These are phyloP conservation scores for Sycobia sp. DNA, from an alignment of 1,140 invertebrate species.

Conservation along the genomic window DNA sequence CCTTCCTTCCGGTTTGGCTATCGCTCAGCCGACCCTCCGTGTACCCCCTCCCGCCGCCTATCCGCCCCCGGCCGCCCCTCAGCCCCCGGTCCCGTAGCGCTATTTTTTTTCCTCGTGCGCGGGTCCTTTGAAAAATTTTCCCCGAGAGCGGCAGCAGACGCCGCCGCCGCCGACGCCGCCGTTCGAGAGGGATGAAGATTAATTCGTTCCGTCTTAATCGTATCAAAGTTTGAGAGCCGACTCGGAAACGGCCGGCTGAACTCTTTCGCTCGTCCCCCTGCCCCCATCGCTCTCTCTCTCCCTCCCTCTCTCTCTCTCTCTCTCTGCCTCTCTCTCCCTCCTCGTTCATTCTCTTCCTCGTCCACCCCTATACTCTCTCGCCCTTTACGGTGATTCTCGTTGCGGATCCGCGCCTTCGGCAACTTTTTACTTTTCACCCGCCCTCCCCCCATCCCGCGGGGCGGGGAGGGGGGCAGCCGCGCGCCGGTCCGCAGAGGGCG, in stretches of 20 bases:
- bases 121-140: conserved; percentile 29
- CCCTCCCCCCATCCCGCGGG: conserved; percentile 24
- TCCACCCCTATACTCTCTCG: conserved; percentile 26
- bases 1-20: conserved; percentile 41
- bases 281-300: conserved; percentile 36
- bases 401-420: conserved; percentile 27
- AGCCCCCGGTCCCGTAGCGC: too few species aligned
- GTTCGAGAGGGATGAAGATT: conserved; percentile 60
- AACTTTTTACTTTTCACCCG: conserved; percentile 54
- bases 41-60: conserved; percentile 42
- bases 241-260: conserved; percentile 48
- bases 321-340: conserved; percentile 31
- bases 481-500: too few species aligned
- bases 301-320: conserved; percentile 26
- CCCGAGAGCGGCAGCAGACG: conserved; percentile 41
- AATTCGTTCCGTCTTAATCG: conserved; percentile 64
- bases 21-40: conserved; percentile 46
- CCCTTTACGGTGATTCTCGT: conserved; percentile 4
- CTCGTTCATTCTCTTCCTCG: conserved; percentile 32
- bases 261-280: conserved; percentile 32
- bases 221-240: conserved; percentile 61
- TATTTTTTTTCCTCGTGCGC: too few species aligned
- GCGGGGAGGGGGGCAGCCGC: too few species aligned
- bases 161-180: too few species aligned
- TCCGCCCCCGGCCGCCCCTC: too few species aligned